Percentiles rank a stretch among this genome's conserved stretches.
Evolutionary conservation across 30 jellyfish, hydroid and myxozoan species (phyloP).

Genomic region (Pseudorhiza aurosa): DNA sequence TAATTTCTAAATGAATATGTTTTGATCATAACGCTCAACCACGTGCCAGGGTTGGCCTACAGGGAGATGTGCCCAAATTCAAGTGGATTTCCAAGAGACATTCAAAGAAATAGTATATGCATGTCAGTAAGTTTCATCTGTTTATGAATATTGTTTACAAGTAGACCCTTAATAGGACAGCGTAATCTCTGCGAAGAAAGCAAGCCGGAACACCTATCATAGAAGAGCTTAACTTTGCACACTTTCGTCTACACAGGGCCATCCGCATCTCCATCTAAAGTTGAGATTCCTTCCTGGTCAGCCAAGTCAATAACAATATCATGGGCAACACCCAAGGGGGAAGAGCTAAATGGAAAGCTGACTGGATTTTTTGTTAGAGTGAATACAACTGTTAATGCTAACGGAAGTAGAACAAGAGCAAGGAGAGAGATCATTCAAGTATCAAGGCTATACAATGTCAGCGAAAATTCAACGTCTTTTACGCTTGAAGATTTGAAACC

Average conservation of each 20-base stretch:
- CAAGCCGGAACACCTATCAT: too few relatives aligned
- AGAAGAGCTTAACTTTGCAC: too few relatives aligned
- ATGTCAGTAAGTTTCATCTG: too few relatives aligned
- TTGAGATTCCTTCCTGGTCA: slow-evolving; percentile 59
- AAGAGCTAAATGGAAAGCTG: slow-evolving; percentile 48
- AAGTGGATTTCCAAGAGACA: too few relatives aligned
- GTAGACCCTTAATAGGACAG: too few relatives aligned
- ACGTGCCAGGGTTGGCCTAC: too few relatives aligned
- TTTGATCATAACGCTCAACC: too few relatives aligned
- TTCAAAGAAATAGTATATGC: too few relatives aligned
- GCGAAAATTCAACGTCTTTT: slow-evolving; percentile 25
- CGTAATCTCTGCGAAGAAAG: too few relatives aligned
- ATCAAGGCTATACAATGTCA: slow-evolving; percentile 18
- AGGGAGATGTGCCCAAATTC: too few relatives aligned
- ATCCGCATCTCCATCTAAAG: slow-evolving; percentile 38
- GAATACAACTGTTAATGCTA: not conserved
- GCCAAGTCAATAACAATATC: slow-evolving; percentile 56
- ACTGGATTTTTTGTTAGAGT: slow-evolving; percentile 49
- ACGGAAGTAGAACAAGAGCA: slow-evolving; percentile 15
- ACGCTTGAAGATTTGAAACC: slow-evolving; percentile 74
- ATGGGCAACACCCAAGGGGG: slow-evolving; percentile 37
- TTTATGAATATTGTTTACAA: too few relatives aligned
- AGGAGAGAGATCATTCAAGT: slow-evolving; percentile 10
- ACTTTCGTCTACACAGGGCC: slow-evolving; percentile 34
- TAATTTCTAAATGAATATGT: too few relatives aligned